Percentiles rank a stretch among this genome's conserved stretches.
These are phyloP conservation scores for Hippoglossus stenolepis DNA, from an alignment of 2,113 vertebrate species.

Conservation along the genomic window DNA sequence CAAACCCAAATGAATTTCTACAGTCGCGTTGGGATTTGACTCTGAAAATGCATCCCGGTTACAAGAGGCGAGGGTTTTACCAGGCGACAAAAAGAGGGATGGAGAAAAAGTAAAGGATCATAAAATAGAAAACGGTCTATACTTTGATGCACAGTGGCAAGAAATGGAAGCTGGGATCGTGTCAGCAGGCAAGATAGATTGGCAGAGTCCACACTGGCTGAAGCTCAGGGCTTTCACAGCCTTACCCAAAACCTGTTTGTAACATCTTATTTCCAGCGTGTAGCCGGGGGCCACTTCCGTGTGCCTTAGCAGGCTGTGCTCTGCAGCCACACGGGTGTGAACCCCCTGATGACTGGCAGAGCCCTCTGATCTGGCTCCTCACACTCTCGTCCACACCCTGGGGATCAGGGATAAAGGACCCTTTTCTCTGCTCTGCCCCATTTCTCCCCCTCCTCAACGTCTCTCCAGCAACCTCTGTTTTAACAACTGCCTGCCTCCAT, in stretches of 20 bases:
- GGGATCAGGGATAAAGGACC: constrained; percentile 71
- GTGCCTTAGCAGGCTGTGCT: constrained; percentile 65
- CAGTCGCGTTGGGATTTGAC: constrained; percentile 25
- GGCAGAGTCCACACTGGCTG: constrained; percentile 48
- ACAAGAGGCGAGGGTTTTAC: neutral
- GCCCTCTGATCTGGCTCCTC: constrained; percentile 75
- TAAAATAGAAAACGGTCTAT: constrained; percentile 39
- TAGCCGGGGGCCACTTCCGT: constrained; percentile 56
- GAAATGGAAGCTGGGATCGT: constrained; percentile 29
- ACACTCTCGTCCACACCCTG: constrained; percentile 70
- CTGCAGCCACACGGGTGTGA: constrained; percentile 62
- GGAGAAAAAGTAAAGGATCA: constrained; percentile 14
- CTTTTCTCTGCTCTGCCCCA: constrained; percentile 48
- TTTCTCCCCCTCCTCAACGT: constrained; percentile 3
- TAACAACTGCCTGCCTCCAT: constrained; percentile 61
- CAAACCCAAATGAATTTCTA: constrained; percentile 50
- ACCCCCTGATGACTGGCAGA: constrained; percentile 64
- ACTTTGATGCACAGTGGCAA: constrained; percentile 44
- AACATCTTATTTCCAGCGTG: constrained; percentile 72
- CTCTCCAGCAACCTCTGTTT: constrained; percentile 47
- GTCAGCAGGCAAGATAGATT: constrained; percentile 46
- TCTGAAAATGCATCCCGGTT: constrained; percentile 13
- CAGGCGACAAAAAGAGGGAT: constrained; percentile 21
- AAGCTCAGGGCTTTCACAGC: constrained; percentile 51
- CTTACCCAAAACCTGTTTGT: constrained; percentile 65